Evolutionary conservation across 2,888 invertebrate species (phyloP), one percentile per base, ranked within the genome.

Genomic region (Stratiomys singularior): DNA sequence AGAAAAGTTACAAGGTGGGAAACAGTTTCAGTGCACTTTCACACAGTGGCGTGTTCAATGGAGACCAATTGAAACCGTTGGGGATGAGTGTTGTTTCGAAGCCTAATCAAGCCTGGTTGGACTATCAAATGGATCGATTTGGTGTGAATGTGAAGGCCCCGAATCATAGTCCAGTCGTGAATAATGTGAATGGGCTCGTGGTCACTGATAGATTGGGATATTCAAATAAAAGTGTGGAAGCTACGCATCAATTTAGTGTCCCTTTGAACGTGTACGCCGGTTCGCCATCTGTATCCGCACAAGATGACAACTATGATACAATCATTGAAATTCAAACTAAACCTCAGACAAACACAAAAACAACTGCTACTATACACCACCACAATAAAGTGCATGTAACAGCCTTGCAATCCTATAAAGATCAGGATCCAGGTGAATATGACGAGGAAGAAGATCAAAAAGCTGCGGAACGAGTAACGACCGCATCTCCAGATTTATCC

Each of bases 111-210:
- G 83, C 83, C 21, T 86, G 86, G 86, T 80, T 86, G 30, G 83
- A 84, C 58, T 86, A 86, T 80, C 86, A 86, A 78, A 83, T 83
- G 4, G 84, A 87, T 69, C 82, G 86, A 0, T 85, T 85, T 71
- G 82, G 81, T 23, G 72, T 80, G 9, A 80, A 44, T 18, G 23
- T 37, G 44, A 60, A 27, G 11, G 13, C 69, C 2, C 9, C 56
- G 5, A 28, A 15, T 27, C 47, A 72, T 30, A 72, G 28, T 27
- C 5, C 37, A 11, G 74, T 74, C 15, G 30, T 77, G 13, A 77
- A 28, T n/a, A 79, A 15, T 11, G 56, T 76, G 58, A 79, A 66
- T 18, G 28, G 37, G 7, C n/a, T 74, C 4, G 23, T 37, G 5
- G 60, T 74, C 3, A 60, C 74, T 25, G 74, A 74, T 58, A n/a